Percentiles rank a stretch among this genome's conserved stretches.
These are phyloP conservation scores for Heteractis magnifica DNA, from an alignment of 92 coral and sea anemone genomes.

Conservation along the genomic window DNA sequence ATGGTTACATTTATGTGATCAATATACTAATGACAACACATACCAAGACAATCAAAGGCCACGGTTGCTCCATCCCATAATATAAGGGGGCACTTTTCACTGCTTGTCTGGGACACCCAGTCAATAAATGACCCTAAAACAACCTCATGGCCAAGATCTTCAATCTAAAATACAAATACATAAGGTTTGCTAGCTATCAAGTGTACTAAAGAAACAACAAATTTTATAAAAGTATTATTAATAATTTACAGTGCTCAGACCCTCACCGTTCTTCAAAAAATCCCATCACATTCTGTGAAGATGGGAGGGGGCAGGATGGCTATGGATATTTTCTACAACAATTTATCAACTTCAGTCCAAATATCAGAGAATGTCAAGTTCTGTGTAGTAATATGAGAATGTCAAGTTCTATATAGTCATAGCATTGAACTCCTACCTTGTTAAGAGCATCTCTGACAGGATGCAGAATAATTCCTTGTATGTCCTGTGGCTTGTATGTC, in stretches of 20 bases:
- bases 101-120: slow-evolving; percentile 51
- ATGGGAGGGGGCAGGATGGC: no score
- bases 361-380: background rate
- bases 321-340: no score
- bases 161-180: slow-evolving; percentile 14
- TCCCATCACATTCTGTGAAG: no score
- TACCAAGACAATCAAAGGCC: slow-evolving; percentile 27
- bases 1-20: no score
- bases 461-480: slow-evolving; percentile 82
- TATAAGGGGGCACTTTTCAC: slow-evolving; percentile 47
- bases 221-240: no score
- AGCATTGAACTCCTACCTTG: slow-evolving; percentile 38
- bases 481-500: slow-evolving; percentile 47
- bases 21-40: background rate
- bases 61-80: slow-evolving; percentile 49
- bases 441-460: slow-evolving; percentile 48
- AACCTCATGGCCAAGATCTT: slow-evolving; percentile 24
- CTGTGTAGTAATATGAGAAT: background rate
- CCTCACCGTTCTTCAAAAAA: no score
- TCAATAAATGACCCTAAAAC: slow-evolving; percentile 41
- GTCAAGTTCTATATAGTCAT: no score
- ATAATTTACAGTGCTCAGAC: no score
- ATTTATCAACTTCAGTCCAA: no score
- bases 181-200: background rate
- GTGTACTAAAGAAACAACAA: no score